These are phyloP conservation scores for Hydrolagus affinis DNA, from an alignment of 2,113 vertebrate genomes.

Conservation along the genomic window DNA sequence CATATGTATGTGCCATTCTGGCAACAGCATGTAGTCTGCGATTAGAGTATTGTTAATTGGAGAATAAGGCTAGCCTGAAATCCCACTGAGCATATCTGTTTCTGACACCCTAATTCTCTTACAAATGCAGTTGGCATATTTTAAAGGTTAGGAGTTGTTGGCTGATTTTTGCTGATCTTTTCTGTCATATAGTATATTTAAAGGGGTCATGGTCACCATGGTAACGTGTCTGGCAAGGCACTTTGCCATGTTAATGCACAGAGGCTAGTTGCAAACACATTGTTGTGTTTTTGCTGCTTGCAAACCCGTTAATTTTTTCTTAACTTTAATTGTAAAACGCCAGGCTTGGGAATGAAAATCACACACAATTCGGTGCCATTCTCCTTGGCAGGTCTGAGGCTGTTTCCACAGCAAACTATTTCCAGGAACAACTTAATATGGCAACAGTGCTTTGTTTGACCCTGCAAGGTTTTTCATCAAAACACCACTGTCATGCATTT, in stretches of 20 bases:
- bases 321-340: background rate
- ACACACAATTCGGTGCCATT: background rate
- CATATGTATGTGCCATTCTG: background rate
- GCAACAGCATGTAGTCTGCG: background rate
- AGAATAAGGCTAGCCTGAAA: constrained; percentile 2
- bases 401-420: background rate
- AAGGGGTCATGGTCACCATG: constrained; percentile 4
- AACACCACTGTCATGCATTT: background rate
- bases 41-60: background rate
- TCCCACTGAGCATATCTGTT: background rate
- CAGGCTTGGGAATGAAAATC: background rate
- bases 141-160: background rate
- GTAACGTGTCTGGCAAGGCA: background rate
- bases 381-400: background rate
- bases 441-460: background rate
- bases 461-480: background rate
- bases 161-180: background rate
- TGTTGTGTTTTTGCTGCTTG: background rate
- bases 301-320: background rate
- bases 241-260: background rate
- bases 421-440: background rate
- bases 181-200: background rate
- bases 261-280: background rate
- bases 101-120: background rate
- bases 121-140: background rate